These are phyloP conservation scores for Ardeotis arabs DNA, from an alignment of 2,113 vertebrate genomes.

Conservation along the genomic window DNA sequence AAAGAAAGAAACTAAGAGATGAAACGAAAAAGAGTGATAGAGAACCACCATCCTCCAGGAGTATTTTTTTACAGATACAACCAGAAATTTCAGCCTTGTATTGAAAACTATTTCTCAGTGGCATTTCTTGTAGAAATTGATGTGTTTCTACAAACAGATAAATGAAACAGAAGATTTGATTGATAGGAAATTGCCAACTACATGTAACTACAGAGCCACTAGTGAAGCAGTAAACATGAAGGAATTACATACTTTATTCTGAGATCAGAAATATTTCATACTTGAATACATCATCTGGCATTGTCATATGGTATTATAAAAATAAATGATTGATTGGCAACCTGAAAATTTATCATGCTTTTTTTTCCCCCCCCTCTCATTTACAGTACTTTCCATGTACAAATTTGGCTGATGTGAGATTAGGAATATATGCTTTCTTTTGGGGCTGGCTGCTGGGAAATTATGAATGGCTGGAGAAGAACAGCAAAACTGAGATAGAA, in stretches of 20 bases:
- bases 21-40: not conserved
- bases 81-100: not conserved
- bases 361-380: fast-evolving
- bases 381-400: not conserved
- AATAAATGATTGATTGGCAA: not conserved
- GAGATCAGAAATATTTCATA: not conserved
- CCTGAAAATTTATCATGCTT: not conserved
- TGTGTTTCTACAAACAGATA: not conserved
- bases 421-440: not conserved
- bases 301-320: not conserved
- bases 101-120: not conserved
- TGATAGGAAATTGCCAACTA: not conserved
- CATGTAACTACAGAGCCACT: not conserved
- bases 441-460: not conserved
- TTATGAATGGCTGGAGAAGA: not conserved
- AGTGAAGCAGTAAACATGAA: not conserved
- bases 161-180: not conserved
- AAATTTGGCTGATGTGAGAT: not conserved
- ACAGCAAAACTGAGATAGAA: not conserved
- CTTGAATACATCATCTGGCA: not conserved
- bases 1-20: not conserved
- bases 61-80: not conserved
- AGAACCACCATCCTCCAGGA: not conserved
- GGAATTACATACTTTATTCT: not conserved
- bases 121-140: not conserved